Conservation (phyloP, 1,140 invertebrate species). For the Tachypleus tridentatus region DNA sequence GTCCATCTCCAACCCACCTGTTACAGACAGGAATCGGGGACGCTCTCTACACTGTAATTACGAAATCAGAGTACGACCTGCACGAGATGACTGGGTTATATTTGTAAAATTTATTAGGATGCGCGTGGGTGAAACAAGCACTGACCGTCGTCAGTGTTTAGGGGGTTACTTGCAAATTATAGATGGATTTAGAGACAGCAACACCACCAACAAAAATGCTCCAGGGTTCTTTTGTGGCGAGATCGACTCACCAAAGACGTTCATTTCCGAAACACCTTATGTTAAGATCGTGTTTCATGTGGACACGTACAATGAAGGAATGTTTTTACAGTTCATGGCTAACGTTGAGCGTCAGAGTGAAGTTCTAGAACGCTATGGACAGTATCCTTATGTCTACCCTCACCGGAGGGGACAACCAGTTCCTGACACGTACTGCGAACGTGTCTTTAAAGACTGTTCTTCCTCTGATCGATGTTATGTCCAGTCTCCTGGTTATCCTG, state of each 20-base stretch:
- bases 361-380: slow-evolving; percentile 51
- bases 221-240: slow-evolving; percentile 77
- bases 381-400: slow-evolving; percentile 81
- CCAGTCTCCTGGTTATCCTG: slow-evolving; percentile 80
- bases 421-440: slow-evolving; percentile 69
- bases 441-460: slow-evolving; percentile 55
- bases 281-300: slow-evolving; percentile 80
- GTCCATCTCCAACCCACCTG: slow-evolving; percentile 69
- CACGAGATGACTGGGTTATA: slow-evolving; percentile 73
- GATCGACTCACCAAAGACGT: slow-evolving; percentile 80
- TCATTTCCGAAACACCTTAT: slow-evolving; percentile 85
- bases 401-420: slow-evolving; percentile 68
- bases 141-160: slow-evolving; percentile 19
- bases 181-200: slow-evolving; percentile 25
- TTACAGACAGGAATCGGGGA: slow-evolving; percentile 64
- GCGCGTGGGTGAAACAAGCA: slow-evolving; percentile 13
- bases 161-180: slow-evolving; percentile 26
- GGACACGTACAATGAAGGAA: slow-evolving; percentile 75
- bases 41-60: slow-evolving; percentile 76
- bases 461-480: slow-evolving; percentile 76
- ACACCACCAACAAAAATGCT: slow-evolving; percentile 15
- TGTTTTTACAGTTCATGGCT: slow-evolving; percentile 61
- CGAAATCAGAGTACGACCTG: slow-evolving; percentile 61
- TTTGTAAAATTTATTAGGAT: slow-evolving; percentile 46
- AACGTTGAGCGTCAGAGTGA: slow-evolving; percentile 77